These are phyloP conservation scores for Trichomalopsis sarcophagae DNA, from an alignment of 1,140 invertebrate genomes.

Conservation along the genomic window DNA sequence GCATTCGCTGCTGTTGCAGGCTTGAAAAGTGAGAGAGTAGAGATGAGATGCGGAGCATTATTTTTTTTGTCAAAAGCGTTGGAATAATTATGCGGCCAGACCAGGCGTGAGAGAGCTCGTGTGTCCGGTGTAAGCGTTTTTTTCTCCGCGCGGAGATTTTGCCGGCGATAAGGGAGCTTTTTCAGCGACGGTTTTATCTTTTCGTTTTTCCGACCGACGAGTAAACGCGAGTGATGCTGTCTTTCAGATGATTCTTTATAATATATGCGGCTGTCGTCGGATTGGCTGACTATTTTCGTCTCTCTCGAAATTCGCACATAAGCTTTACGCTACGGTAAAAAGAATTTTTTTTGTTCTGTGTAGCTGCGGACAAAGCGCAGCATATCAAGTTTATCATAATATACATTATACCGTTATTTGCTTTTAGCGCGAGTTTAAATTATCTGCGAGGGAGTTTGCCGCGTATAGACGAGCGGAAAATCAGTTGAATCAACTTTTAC, in stretches of 20 bases:
- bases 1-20: neutral
- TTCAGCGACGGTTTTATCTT: neutral
- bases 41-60: neutral
- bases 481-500: too few relatives aligned
- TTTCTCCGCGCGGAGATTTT: constrained; percentile 16
- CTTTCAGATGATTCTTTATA: neutral
- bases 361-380: too few relatives aligned
- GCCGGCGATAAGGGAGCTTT: constrained; percentile 27
- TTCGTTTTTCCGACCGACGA: neutral
- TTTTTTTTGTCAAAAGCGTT: constrained; percentile 14
- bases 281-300: neutral
- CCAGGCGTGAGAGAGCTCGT: neutral
- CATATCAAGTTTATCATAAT: too few relatives aligned
- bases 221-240: neutral
- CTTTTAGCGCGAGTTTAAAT: too few relatives aligned
- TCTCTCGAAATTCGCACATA: neutral
- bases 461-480: too few relatives aligned
- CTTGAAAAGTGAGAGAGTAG: neutral
- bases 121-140: neutral
- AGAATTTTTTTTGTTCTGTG: too few relatives aligned
- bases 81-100: neutral
- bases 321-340: too few relatives aligned
- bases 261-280: neutral
- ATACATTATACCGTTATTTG: too few relatives aligned
- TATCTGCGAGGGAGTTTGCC: too few relatives aligned